These are phyloP conservation scores for Thaleichthys pacificus DNA, from an alignment of 2,797 vertebrate species.

Conservation along the genomic window DNA sequence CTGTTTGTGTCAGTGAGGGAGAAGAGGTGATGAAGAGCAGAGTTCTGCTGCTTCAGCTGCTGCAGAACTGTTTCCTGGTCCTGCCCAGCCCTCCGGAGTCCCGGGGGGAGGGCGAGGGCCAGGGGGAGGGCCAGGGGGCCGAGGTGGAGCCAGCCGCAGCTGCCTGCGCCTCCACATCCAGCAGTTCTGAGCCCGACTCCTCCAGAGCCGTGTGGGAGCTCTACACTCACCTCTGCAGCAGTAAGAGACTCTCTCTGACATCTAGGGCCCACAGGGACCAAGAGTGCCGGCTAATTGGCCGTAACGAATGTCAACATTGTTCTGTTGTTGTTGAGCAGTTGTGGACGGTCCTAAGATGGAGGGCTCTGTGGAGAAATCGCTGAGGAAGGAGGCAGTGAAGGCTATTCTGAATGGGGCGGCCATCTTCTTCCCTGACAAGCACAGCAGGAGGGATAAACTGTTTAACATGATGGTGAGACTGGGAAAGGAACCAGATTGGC, in stretches of 20 bases:
- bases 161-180: slow-evolving; percentile 39
- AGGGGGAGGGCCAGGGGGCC: slow-evolving; percentile 45
- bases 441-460: slow-evolving; percentile 84
- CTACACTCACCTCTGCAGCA: slow-evolving; percentile 87
- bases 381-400: slow-evolving; percentile 88
- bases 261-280: neutral
- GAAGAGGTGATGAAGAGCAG: slow-evolving; percentile 87
- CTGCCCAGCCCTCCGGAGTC: slow-evolving; percentile 75
- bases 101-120: slow-evolving; percentile 7
- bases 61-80: slow-evolving; percentile 91
- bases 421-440: slow-evolving; percentile 92
- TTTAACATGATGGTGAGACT: slow-evolving; percentile 93
- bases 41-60: slow-evolving; percentile 86
- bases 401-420: slow-evolving; percentile 91
- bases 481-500: neutral
- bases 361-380: slow-evolving; percentile 70
- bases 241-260: slow-evolving; percentile 64
- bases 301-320: neutral
- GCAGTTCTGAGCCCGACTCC: slow-evolving; percentile 54
- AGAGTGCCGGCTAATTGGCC: no score
- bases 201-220: slow-evolving; percentile 81
- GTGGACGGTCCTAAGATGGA: slow-evolving; percentile 82
- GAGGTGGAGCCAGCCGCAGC: slow-evolving; percentile 31
- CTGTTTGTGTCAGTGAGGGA: slow-evolving; percentile 64
- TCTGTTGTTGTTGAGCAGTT: slow-evolving; percentile 72